Percentiles rank a stretch among this genome's conserved stretches.
Conservation (phyloP, 2,888 invertebrate genomes). For the Pachydiplax longipennis region DNA sequence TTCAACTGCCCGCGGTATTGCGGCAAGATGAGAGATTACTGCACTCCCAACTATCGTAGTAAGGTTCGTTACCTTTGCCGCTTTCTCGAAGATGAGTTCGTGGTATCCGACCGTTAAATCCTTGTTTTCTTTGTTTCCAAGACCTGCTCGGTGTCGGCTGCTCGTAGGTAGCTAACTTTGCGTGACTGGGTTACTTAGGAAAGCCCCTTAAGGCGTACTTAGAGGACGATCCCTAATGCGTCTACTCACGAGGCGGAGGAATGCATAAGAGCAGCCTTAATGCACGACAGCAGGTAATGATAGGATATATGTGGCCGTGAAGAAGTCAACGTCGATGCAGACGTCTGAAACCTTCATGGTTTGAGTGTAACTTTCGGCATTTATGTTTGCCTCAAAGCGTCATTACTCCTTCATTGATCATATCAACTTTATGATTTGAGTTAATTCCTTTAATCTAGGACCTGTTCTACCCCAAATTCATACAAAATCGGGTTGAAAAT, state of each 20-base stretch:
- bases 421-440: too few species aligned
- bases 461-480: too few species aligned
- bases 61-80: neutral
- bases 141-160: neutral
- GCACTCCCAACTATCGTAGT: neutral
- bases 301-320: neutral
- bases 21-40: slow-evolving; percentile 1
- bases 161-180: neutral
- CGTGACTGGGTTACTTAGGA: neutral
- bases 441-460: too few species aligned
- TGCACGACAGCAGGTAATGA: neutral
- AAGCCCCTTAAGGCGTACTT: neutral
- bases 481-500: too few species aligned
- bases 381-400: too few species aligned
- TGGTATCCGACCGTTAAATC: neutral
- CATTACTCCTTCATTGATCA: too few species aligned
- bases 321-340: neutral
- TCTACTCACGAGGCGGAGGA: neutral
- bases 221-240: neutral
- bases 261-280: neutral
- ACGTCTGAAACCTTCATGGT: neutral
- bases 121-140: neutral
- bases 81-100: neutral
- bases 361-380: too few species aligned
- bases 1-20: neutral